These are phyloP conservation scores for Cantharis rufa DNA, from an alignment of 2,888 invertebrate genomes.

Conservation along the genomic window DNA sequence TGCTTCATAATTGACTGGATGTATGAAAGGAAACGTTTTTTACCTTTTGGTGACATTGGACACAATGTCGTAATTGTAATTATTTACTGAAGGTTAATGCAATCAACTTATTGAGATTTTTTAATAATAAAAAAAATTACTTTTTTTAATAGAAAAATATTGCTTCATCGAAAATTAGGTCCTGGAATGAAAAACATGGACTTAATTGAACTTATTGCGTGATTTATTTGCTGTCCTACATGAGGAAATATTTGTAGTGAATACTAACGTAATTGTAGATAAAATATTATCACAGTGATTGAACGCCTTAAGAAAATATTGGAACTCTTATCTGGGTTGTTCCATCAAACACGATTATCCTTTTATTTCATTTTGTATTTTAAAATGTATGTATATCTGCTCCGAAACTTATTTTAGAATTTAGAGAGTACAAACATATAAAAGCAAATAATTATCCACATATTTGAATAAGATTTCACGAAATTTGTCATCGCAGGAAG, in stretches of 20 bases:
- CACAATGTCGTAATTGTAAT: neutral
- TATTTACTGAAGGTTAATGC: neutral
- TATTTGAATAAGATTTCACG: neutral
- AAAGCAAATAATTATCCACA: neutral
- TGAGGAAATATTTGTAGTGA: neutral
- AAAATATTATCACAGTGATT: neutral
- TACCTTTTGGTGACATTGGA: neutral
- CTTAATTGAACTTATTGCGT: neutral
- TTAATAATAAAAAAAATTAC: neutral
- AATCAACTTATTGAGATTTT: neutral
- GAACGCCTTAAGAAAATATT: neutral
- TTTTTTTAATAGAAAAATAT: neutral
- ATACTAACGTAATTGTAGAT: neutral
- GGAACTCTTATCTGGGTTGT: neutral
- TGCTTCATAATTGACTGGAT: neutral
- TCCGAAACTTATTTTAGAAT: too few species aligned
- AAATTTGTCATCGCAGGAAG: neutral
- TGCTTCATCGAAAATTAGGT: neutral
- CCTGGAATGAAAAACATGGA: neutral
- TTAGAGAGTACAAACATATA: neutral
- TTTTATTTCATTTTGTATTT: neutral
- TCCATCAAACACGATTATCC: too few species aligned
- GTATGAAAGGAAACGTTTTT: neutral
- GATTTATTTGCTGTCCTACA: neutral
- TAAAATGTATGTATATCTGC: neutral